These are phyloP conservation scores for Leucophora obtusa DNA, from an alignment of 2,888 invertebrate species.

Conservation along the genomic window DNA sequence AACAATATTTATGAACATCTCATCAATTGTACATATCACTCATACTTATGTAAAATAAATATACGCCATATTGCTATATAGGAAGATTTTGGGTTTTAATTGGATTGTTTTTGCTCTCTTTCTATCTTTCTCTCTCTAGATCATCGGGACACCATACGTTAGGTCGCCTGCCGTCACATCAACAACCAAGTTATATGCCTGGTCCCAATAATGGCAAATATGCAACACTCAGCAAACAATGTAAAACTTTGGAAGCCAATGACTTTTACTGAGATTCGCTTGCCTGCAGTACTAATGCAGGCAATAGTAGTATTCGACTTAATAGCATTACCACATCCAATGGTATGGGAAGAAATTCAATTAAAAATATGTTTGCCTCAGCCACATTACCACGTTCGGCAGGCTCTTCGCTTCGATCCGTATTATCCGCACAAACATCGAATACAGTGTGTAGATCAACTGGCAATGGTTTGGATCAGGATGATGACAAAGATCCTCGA, in stretches of 20 bases:
- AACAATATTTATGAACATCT: constrained; percentile 1
- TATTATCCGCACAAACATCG: constrained; percentile 74
- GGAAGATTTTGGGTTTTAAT: constrained; percentile 31
- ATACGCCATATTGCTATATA: background rate
- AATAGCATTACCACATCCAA: constrained; percentile 69
- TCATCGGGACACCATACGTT: constrained; percentile 82
- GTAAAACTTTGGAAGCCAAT: constrained; percentile 94
- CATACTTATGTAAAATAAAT: background rate
- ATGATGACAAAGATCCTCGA: constrained; percentile 77
- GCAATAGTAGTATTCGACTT: constrained; percentile 76
- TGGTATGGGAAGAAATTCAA: constrained; percentile 67
- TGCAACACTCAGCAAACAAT: constrained; percentile 96
- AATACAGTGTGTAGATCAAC: constrained; percentile 76
- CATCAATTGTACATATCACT: constrained; percentile 21
- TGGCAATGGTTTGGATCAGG: constrained; percentile 73
- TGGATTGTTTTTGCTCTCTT: constrained; percentile 19
- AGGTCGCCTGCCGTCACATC: constrained; percentile 82
- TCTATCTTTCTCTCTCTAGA: constrained; percentile 33
- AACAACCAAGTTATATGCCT: constrained; percentile 78
- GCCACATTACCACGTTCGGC: constrained; percentile 77
- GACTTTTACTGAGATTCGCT: constrained; percentile 94
- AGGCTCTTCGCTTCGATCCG: constrained; percentile 76
- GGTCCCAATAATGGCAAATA: constrained; percentile 91
- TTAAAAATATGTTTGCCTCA: constrained; percentile 76
- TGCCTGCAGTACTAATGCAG: constrained; percentile 81